These are phyloP conservation scores for Agonum fuliginosum DNA, from an alignment of 2,888 invertebrate genomes.

Conservation along the genomic window DNA sequence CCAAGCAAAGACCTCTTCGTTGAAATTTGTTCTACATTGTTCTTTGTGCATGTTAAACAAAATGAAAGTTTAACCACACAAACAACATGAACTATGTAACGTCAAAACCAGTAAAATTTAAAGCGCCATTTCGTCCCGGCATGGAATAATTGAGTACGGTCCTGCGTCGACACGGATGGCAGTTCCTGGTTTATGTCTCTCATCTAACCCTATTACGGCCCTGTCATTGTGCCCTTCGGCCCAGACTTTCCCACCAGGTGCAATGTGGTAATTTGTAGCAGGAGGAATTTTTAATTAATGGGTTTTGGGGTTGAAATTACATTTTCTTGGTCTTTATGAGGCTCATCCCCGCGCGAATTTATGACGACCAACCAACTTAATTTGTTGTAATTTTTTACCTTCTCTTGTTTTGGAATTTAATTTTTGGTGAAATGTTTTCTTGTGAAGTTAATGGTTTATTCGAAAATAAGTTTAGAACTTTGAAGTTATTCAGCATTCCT, in stretches of 20 bases:
- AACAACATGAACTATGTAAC: background rate
- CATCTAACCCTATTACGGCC: conserved; percentile 48
- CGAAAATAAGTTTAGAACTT: conserved; percentile 32
- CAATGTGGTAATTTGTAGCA: conserved; percentile 51
- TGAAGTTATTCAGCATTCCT: conserved; percentile 44
- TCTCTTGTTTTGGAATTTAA: conserved; percentile 38
- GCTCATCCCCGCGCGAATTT: background rate
- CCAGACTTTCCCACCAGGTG: conserved; percentile 41
- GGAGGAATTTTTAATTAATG: conserved; percentile 52
- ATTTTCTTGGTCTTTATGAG: conserved; percentile 47
- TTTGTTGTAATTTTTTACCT: conserved; percentile 40
- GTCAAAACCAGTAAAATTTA: background rate
- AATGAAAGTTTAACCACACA: background rate
- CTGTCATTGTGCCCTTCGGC: conserved; percentile 45
- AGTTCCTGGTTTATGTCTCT: conserved; percentile 48
- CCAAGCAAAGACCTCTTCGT: too few relatives aligned
- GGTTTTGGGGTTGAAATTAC: conserved; percentile 45
- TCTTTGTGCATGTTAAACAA: too few relatives aligned
- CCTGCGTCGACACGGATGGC: background rate
- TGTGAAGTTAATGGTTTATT: conserved; percentile 42
- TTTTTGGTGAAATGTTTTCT: conserved; percentile 45
- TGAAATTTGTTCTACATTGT: too few relatives aligned
- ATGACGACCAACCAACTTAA: conserved; percentile 24
- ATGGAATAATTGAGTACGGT: conserved; percentile 19
- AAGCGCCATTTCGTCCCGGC: background rate